These are phyloP conservation scores for Tupiocoris notatus DNA, from an alignment of 2,888 invertebrate species.

Conservation along the genomic window DNA sequence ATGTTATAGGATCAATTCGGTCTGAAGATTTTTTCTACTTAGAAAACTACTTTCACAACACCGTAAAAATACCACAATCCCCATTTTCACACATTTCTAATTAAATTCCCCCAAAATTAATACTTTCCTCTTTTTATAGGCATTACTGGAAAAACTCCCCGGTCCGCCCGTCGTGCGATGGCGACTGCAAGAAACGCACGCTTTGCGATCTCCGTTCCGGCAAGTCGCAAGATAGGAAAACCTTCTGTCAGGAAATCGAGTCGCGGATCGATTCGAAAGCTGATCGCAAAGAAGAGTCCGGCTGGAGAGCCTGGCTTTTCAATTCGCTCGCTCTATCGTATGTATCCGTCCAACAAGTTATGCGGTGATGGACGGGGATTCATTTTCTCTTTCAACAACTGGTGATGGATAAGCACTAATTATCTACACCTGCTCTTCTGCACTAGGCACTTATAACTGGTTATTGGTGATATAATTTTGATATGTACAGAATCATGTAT, in stretches of 20 bases:
- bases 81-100: no score
- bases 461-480: no score
- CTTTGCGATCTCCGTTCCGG: constrained; percentile 85
- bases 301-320: constrained; percentile 85
- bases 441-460: no score
- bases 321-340: constrained; percentile 85
- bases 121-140: constrained; percentile 58
- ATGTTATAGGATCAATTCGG: no score
- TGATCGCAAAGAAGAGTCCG: constrained; percentile 57
- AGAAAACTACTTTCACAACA: no score
- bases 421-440: no score
- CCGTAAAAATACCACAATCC: no score
- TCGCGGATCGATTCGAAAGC: constrained; percentile 76
- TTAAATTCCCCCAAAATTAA: no score
- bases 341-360: constrained; percentile 57
- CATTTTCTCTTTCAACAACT: no score
- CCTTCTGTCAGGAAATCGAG: constrained; percentile 77
- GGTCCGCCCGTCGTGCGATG: constrained; percentile 75
- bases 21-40: no score
- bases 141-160: constrained; percentile 90
- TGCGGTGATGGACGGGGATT: constrained; percentile 1
- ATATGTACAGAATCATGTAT: no score
- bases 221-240: constrained; percentile 79
- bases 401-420: no score
- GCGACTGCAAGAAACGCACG: constrained; percentile 80